phyloP scores from a whole-genome alignment of 2,113 vertebrate species.

The Desmodus rotundus region DNA sequence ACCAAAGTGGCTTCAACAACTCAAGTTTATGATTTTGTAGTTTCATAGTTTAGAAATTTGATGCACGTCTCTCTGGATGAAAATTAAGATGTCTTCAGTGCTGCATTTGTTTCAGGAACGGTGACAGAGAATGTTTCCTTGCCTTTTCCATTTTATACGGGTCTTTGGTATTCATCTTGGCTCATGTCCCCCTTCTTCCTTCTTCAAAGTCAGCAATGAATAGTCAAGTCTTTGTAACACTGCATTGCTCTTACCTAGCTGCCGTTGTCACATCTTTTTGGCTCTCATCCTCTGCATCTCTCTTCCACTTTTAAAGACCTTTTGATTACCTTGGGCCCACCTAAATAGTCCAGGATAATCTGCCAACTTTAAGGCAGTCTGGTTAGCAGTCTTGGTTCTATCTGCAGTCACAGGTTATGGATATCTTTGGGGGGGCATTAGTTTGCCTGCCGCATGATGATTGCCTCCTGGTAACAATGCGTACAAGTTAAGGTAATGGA shows the following conservation, averaged over 20 bases:
- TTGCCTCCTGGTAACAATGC: background rate
- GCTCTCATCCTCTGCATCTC: background rate
- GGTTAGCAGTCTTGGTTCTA: background rate
- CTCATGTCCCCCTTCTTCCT: background rate
- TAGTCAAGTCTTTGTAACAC: background rate
- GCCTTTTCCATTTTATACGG: background rate
- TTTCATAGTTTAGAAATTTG: background rate
- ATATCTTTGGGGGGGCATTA: background rate
- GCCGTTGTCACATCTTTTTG: background rate
- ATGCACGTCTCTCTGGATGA: background rate
- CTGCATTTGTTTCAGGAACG: background rate
- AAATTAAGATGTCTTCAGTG: background rate
- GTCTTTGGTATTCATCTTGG: background rate
- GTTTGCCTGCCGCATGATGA: background rate
- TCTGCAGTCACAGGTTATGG: background rate
- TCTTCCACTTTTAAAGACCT: background rate
- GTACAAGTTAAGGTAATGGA: background rate
- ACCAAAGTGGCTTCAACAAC: background rate
- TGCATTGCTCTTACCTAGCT: background rate
- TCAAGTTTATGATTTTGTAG: background rate
- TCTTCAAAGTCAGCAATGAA: background rate
- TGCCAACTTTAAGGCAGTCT: background rate
- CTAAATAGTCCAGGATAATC: background rate
- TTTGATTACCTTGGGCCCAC: background rate
- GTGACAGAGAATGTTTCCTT: background rate